These are phyloP conservation scores for Montipora cactus DNA, from an alignment of 64 coral and sea anemone genomes.

Conservation along the genomic window DNA sequence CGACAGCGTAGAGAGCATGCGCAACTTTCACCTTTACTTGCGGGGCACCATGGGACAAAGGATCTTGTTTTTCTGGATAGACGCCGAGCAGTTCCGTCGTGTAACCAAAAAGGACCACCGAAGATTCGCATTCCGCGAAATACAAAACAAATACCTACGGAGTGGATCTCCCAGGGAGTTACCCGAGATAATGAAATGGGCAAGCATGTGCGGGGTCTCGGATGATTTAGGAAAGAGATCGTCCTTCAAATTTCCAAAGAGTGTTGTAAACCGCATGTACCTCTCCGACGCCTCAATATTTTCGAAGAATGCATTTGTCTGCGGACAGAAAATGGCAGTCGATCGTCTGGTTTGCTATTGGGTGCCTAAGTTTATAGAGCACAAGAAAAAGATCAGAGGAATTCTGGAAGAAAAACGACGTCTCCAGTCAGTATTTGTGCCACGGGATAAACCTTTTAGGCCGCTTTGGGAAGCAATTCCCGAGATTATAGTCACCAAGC, in stretches of 20 bases:
- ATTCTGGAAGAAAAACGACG: constrained; percentile 12
- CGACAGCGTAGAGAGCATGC: constrained; percentile 70
- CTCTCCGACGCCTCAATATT: constrained; percentile 63
- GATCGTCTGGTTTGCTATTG: constrained; percentile 74
- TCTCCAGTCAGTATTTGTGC: neutral
- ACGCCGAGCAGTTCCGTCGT: constrained; percentile 75
- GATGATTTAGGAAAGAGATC: neutral
- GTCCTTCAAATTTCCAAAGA: constrained; percentile 24
- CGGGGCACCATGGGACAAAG: constrained; percentile 72
- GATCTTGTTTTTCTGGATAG: constrained; percentile 81
- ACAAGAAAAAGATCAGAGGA: constrained; percentile 27
- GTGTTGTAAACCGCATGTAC: constrained; percentile 27
- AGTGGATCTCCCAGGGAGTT: constrained; percentile 72
- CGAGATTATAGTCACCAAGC: neutral
- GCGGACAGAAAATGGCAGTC: constrained; percentile 58
- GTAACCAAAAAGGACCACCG: constrained; percentile 73
- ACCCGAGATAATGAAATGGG: constrained; percentile 84
- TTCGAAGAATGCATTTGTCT: constrained; percentile 67
- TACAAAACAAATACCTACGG: constrained; percentile 86
- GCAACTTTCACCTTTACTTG: constrained; percentile 66
- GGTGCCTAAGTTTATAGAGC: constrained; percentile 71
- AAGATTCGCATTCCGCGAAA: constrained; percentile 83
- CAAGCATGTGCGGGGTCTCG: constrained; percentile 50
- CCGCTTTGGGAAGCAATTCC: neutral
- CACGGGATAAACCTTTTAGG: neutral